These are phyloP conservation scores for Heterodera schachtii DNA, from an alignment of 1,140 invertebrate species.

Conservation along the genomic window DNA sequence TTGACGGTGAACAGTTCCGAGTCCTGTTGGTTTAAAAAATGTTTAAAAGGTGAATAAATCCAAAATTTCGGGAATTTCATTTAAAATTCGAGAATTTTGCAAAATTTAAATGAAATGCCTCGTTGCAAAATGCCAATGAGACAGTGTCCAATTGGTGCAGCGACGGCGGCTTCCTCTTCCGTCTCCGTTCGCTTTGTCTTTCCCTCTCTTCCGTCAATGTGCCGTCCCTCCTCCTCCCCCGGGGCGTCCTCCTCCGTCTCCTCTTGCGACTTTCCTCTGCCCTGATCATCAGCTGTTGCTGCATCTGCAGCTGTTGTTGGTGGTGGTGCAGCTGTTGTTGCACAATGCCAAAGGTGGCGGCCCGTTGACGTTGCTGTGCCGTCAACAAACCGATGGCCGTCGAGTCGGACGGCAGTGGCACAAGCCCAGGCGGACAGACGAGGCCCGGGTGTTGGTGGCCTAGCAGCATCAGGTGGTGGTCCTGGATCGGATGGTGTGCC, in stretches of 20 bases:
- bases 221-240: background rate
- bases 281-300: background rate
- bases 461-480: background rate
- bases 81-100: background rate
- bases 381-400: background rate
- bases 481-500: background rate
- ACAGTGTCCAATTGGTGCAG: background rate
- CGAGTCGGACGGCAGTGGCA: background rate
- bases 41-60: background rate
- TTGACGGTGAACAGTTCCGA: constrained; percentile 14
- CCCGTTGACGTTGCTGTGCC: background rate
- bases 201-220: background rate
- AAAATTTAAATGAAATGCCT: background rate
- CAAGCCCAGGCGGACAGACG: too few relatives aligned
- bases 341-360: background rate
- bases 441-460: background rate
- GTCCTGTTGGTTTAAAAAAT: background rate
- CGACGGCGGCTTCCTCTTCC: background rate
- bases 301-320: background rate
- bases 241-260: background rate
- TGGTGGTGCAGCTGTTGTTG: background rate
- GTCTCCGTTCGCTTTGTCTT: background rate
- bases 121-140: constrained; percentile 8
- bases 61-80: background rate
- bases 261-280: background rate